Conservation (phyloP, 2,888 invertebrate species). For the Platypus cylindrus region DNA sequence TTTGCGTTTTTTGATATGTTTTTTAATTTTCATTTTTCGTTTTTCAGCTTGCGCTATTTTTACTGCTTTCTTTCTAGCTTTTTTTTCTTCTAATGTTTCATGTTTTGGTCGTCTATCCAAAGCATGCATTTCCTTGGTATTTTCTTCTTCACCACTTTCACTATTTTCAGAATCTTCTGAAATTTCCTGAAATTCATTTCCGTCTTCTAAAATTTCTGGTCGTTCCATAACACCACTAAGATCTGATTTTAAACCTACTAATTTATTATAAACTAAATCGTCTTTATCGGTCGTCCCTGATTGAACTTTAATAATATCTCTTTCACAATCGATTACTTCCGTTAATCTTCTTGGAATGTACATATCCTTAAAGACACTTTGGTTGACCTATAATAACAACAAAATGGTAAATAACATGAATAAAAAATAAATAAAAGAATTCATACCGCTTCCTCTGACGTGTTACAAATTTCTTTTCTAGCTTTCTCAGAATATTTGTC, state of each 20-base stretch:
- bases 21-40: conserved; percentile 80
- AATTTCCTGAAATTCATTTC: conserved; percentile 29
- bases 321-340: conserved; percentile 76
- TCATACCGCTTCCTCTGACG: conserved; percentile 52
- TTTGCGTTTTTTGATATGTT: conserved; percentile 84
- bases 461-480: conserved; percentile 49
- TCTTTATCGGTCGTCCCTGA: too few species aligned
- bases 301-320: conserved; percentile 73
- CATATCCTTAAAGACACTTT: conserved; percentile 85
- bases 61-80: conserved; percentile 73
- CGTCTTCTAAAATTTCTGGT: conserved; percentile 49
- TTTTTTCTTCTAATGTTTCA: conserved; percentile 71
- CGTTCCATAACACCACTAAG: conserved; percentile 59
- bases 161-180: conserved; percentile 29
- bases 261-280: conserved; percentile 75
- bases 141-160: too few species aligned
- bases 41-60: conserved; percentile 82
- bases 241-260: conserved; percentile 72
- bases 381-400: conserved; percentile 47
- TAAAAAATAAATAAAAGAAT: not conserved
- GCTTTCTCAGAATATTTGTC: conserved; percentile 59
- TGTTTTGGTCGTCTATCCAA: conserved; percentile 66
- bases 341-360: conserved; percentile 88
- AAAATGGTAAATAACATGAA: not conserved
- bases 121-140: too few species aligned